These are phyloP conservation scores for Harpalus rufipes DNA, from an alignment of 2,888 invertebrate genomes.

Conservation along the genomic window DNA sequence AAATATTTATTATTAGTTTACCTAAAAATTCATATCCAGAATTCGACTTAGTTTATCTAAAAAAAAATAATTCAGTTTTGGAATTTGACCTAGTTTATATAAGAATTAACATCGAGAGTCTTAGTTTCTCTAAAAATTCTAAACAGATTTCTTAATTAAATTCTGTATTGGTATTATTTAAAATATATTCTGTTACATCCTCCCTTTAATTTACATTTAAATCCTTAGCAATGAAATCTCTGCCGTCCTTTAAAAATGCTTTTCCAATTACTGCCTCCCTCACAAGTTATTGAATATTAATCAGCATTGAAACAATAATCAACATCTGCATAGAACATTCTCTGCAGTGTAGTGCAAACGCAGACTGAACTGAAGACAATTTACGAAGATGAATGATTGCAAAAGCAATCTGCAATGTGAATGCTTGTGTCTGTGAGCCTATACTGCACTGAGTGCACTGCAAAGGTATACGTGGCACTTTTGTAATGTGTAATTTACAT, in stretches of 20 bases:
- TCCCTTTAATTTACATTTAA: not conserved
- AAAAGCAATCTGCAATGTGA: conserved; percentile 57
- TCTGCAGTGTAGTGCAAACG: not conserved
- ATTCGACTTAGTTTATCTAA: no score
- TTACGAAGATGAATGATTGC: conserved; percentile 64
- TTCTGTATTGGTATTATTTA: no score
- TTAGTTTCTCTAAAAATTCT: no score
- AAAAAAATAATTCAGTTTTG: no score
- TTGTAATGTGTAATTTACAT: conserved; percentile 64
- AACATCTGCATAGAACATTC: conserved; percentile 27
- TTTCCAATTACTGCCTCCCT: conserved; percentile 9
- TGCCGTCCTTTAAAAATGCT: not conserved
- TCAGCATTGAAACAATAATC: conserved; percentile 47
- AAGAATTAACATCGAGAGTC: no score
- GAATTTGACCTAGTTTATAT: no score
- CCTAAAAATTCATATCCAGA: no score
- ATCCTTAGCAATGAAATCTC: not conserved
- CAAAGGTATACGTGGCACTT: conserved; percentile 42
- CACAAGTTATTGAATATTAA: conserved; percentile 41
- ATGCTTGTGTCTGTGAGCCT: conserved; percentile 1
- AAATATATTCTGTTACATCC: not conserved
- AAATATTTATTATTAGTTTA: no score
- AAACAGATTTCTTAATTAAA: no score
- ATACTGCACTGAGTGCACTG: no score
- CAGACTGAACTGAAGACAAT: conserved; percentile 49